phyloP scores from a whole-genome alignment of 1,140 invertebrate genomes.

The Drosophila tani region DNA sequence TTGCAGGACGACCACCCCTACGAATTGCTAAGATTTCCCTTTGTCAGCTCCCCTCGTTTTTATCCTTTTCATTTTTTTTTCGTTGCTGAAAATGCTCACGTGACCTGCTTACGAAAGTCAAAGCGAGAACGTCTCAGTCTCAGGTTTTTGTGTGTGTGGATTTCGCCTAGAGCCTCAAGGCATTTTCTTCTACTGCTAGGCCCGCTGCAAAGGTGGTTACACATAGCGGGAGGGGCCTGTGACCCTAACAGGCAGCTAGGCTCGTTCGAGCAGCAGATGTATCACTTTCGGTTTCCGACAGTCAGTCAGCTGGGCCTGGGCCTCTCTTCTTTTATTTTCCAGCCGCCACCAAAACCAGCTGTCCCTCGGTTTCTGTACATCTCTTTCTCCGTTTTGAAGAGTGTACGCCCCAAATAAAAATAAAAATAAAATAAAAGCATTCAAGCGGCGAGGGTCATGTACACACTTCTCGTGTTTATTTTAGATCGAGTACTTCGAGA shows the following conservation, averaged over 20 bases:
- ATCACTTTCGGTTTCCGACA: conserved; percentile 72
- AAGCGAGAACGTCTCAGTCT: conserved; percentile 46
- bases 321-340: conserved; percentile 2
- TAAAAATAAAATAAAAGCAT: conserved; percentile 32
- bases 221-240: conserved; percentile 13
- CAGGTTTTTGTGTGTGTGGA: conserved; percentile 45
- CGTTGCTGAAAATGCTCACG: conserved; percentile 59
- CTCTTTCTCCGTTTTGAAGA: conserved; percentile 14
- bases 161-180: conserved; percentile 50
- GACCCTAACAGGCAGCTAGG: conserved; percentile 35
- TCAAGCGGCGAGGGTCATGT: conserved; percentile 37
- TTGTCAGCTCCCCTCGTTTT: conserved; percentile 51
- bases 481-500: conserved; percentile 54
- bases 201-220: conserved; percentile 22
- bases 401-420: conserved; percentile 58
- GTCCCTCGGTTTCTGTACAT: conserved; percentile 15
- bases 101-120: conserved; percentile 79
- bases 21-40: conserved; percentile 26
- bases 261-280: conserved; percentile 64
- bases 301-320: conserved; percentile 49
- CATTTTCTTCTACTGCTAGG: conserved; percentile 15
- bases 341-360: conserved; percentile 7
- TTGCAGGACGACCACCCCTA: conserved; percentile 48
- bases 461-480: conserved; percentile 53
- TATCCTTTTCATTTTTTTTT: conserved; percentile 24